Percentiles rank a stretch among this genome's conserved stretches.
phyloP scores from a whole-genome alignment of 92 coral and sea anemone genomes.

The Umimayanthus chanpuru region DNA sequence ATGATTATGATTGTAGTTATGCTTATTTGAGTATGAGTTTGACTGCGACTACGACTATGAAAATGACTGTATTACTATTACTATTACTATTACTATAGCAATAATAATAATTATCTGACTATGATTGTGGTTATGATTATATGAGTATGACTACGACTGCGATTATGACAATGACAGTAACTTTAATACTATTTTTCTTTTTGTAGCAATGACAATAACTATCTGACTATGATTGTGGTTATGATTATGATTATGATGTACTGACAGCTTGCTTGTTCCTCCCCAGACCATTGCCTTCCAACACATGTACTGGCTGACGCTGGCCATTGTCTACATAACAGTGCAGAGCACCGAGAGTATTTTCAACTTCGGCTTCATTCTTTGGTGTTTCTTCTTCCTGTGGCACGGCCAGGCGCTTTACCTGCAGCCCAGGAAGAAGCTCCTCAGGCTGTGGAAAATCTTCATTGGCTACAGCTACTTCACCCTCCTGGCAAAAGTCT shows the following conservation, averaged over 20 bases:
- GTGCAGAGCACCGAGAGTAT: conserved; percentile 98
- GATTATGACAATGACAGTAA: background rate
- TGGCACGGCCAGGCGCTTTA: conserved; percentile 99
- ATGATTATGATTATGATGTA: background rate
- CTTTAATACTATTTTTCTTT: too few relatives aligned
- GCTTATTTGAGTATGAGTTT: background rate
- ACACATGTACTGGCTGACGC: conserved; percentile 96
- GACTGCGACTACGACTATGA: background rate
- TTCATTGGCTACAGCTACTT: conserved; percentile 96
- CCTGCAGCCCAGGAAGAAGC: conserved; percentile 81
- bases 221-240: background rate
- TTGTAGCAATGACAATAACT: too few relatives aligned
- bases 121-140: background rate
- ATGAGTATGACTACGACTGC: background rate
- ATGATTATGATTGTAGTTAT: too few relatives aligned
- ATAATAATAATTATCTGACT: background rate
- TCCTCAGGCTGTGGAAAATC: conserved; percentile 86
- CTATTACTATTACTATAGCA: too few relatives aligned
- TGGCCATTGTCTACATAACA: conserved; percentile 97
- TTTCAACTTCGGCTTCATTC: conserved; percentile 95
- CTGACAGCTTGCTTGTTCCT: background rate
- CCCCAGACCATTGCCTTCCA: conserved; percentile 86
- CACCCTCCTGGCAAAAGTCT: conserved; percentile 89
- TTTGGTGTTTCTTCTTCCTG: conserved; percentile 96
- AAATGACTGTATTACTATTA: too few relatives aligned